Evolutionary conservation across 2,888 invertebrate genomes (phyloP).

Genomic region (Eremobia ochroleuca): DNA sequence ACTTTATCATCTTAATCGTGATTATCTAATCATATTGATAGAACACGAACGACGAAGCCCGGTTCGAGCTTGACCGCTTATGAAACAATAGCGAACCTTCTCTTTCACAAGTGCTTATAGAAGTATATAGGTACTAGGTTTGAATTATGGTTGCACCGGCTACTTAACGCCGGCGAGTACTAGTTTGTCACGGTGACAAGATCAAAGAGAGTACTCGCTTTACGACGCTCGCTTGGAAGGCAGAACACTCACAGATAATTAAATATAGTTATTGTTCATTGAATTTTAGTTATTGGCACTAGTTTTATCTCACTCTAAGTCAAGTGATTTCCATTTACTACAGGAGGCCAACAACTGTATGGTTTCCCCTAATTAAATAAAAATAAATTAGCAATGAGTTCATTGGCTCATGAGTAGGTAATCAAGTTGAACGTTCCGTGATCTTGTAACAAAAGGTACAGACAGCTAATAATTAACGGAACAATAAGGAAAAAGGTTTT

Average conservation of each 20-base stretch:
- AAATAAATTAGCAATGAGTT: background rate
- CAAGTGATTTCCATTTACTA: too few relatives aligned
- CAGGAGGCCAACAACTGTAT: too few relatives aligned
- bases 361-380: background rate
- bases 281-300: too few relatives aligned
- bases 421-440: conserved; percentile 5
- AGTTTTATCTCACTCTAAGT: too few relatives aligned
- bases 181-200: too few relatives aligned
- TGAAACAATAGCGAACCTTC: conserved; percentile 9
- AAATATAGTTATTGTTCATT: too few relatives aligned
- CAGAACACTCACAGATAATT: too few relatives aligned
- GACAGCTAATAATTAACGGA: background rate
- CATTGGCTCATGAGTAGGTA: too few relatives aligned
- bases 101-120: background rate
- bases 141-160: background rate
- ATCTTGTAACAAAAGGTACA: conserved; percentile 1
- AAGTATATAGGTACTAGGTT: background rate
- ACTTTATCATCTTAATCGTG: too few relatives aligned
- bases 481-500: conserved; percentile 3
- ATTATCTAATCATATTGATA: background rate
- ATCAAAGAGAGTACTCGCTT: too few relatives aligned
- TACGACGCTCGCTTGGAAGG: too few relatives aligned
- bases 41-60: background rate
- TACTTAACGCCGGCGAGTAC: background rate
- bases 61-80: background rate